phyloP scores from a whole-genome alignment of 2,888 invertebrate species.

The Pecten maximus region DNA sequence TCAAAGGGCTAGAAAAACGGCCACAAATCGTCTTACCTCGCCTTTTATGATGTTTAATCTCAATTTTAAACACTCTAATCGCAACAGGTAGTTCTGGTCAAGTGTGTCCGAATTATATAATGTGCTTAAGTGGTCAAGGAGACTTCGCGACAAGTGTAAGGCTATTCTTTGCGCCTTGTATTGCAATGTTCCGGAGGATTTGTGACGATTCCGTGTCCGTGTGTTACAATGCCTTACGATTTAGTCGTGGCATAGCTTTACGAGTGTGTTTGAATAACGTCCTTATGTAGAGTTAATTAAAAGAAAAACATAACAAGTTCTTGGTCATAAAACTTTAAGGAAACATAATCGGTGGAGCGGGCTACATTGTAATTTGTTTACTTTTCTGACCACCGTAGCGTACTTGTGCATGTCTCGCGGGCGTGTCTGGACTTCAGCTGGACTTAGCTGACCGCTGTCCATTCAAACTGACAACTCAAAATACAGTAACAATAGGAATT shows the following conservation, averaged over 20 bases:
- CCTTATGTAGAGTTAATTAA: slow-evolving; percentile 23
- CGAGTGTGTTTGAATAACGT: slow-evolving; percentile 26
- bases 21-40: slow-evolving; percentile 50
- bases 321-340: slow-evolving; percentile 23
- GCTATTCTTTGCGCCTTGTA: background rate
- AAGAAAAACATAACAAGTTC: slow-evolving; percentile 4
- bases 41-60: slow-evolving; percentile 52
- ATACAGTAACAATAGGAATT: background rate
- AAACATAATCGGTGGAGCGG: background rate
- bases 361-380: background rate
- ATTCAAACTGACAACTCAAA: slow-evolving; percentile 14
- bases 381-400: background rate
- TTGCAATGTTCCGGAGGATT: slow-evolving; percentile 5
- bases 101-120: slow-evolving; percentile 49
- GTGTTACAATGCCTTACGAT: background rate
- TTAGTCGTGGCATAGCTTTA: background rate
- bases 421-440: slow-evolving; percentile 23
- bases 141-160: background rate
- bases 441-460: slow-evolving; percentile 31
- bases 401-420: slow-evolving; percentile 30
- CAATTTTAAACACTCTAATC: slow-evolving; percentile 54
- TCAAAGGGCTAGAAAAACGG: slow-evolving; percentile 45
- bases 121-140: slow-evolving; percentile 37
- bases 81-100: slow-evolving; percentile 36
- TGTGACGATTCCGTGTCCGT: slow-evolving; percentile 10